Evolutionary conservation across 2,888 invertebrate genomes (phyloP), one percentile per base, ranked within the genome.

Genomic region (Caenorhabditis virilis): DNA sequence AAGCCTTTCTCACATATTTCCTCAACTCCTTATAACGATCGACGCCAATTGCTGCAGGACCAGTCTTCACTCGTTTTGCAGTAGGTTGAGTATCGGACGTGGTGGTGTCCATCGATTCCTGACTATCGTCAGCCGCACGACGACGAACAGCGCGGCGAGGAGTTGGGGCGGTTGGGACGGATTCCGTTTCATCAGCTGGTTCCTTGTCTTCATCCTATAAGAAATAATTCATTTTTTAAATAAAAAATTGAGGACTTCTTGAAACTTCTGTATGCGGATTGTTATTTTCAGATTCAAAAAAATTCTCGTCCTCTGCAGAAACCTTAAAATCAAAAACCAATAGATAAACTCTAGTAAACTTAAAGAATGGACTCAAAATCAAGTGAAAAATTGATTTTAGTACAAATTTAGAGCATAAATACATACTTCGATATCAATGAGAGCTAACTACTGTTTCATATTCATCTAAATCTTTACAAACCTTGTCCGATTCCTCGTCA

Each of bases 1-100:
- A 77, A 2, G 80, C 78, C 48, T 74, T 71, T 35, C 80, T 74
- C 13, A 80, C 72, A 47, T 64, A 72, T 47, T 72, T 72, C 46
- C 72, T 66, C 62, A 81, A 72, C 9, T 69, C 67, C 59, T 74
- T 70, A 54, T 72, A 78, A 58, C 79, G 56, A 38, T 79, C 77
- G 42, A 78, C 72, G n/a, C 74, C 72, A 43, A 79, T 78, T 6
- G 74, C 69, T 9, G 76, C 69, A 5, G 67, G 70, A n/a, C 54
- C 66, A 1, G 66, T 53, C 30, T 56, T 45, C 22, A 65, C 61
- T 54, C 66, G 55, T 50, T 74, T 75, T 1, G 62, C 67, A 20
- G 65, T 56, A 11, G 69, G 73, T 25, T 64, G 57, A 46, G 48
- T 11, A 26, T 55, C 48, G 9, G 20, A 22, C n/a, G 46, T 27